phyloP scores from a whole-genome alignment of 2,113 vertebrate genomes.

The cattle (Bos taurus) region DNA sequence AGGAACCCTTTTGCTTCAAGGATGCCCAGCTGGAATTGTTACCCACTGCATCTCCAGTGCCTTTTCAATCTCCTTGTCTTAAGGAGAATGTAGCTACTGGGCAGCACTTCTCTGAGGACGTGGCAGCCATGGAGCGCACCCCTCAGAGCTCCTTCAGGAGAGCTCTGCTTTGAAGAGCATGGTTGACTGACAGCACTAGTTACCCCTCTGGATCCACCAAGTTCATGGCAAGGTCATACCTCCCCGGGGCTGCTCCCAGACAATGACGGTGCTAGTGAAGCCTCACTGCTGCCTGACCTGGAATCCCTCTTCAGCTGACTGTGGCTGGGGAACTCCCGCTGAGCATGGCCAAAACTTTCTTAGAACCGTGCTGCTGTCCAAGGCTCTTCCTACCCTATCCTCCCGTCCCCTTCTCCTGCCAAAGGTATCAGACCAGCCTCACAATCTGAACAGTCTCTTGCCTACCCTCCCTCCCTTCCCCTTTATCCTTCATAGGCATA shows the following conservation, averaged over 20 bases:
- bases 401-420: neutral
- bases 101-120: neutral
- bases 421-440: too few relatives aligned
- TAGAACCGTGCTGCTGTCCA: neutral
- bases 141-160: neutral
- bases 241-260: neutral
- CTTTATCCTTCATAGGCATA: neutral
- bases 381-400: neutral
- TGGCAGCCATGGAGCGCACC: neutral
- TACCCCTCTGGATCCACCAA: neutral
- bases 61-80: neutral
- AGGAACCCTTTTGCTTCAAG: neutral
- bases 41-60: neutral
- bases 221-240: neutral
- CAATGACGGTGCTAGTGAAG: neutral
- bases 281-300: neutral
- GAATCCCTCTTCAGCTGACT: neutral
- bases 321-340: neutral
- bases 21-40: neutral
- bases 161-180: rapidly evolving
- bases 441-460: neutral
- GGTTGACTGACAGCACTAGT: neutral
- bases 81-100: neutral
- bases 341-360: neutral
- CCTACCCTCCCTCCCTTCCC: neutral